These are phyloP conservation scores for Urocyon cinereoargenteus DNA, from an alignment of 2,797 vertebrate species.

Conservation along the genomic window DNA sequence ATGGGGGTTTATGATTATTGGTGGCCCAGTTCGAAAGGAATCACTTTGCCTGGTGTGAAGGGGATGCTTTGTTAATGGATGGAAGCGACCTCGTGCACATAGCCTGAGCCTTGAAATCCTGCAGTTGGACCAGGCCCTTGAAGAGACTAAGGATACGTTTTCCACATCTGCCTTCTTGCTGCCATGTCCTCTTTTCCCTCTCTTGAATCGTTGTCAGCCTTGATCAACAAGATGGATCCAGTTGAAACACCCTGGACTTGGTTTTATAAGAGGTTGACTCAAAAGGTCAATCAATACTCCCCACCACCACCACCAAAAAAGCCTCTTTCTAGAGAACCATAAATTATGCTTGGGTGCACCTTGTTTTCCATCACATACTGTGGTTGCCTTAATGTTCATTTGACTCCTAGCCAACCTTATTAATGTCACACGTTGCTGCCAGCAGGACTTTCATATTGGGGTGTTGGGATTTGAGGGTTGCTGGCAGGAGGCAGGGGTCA, in stretches of 20 bases:
- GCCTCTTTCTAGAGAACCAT: neutral
- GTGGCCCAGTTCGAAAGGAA: constrained; percentile 80
- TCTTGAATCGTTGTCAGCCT: neutral
- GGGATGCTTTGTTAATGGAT: constrained; percentile 77
- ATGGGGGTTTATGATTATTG: constrained; percentile 85
- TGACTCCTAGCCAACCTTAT: constrained; percentile 59
- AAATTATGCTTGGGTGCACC: neutral
- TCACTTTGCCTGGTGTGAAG: constrained; percentile 78
- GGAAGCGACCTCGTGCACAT: constrained; percentile 63
- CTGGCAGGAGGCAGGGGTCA: constrained; percentile 73
- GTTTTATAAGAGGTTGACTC: constrained; percentile 30
- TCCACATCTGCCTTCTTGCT: constrained; percentile 52
- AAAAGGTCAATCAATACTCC: neutral
- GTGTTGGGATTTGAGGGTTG: constrained; percentile 55
- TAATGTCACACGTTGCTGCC: neutral
- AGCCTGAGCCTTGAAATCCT: constrained; percentile 72
- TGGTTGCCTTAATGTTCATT: neutral
- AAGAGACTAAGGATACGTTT: constrained; percentile 61
- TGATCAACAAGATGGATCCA: neutral
- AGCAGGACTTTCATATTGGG: neutral
- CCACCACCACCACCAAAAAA: neutral
- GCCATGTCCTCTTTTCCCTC: neutral
- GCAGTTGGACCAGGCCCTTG: constrained; percentile 79
- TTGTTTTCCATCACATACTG: neutral
- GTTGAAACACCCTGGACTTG: neutral